phyloP scores from a whole-genome alignment of 2,888 invertebrate genomes.

The Parnassius orleans region DNA sequence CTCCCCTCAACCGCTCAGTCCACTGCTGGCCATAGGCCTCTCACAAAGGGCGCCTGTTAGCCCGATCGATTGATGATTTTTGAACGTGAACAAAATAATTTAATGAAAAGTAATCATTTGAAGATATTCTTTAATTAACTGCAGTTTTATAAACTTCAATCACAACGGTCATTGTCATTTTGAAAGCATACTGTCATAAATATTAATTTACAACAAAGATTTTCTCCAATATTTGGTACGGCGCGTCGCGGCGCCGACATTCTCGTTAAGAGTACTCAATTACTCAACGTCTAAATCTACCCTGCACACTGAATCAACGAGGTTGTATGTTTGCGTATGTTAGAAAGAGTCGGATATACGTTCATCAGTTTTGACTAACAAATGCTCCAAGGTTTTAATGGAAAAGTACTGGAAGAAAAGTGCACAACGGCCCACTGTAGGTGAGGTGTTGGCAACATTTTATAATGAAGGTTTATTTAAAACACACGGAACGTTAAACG shows the following conservation, averaged over 20 bases:
- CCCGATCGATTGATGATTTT: no score
- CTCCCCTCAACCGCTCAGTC: no score
- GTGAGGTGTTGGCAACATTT: slow-evolving; percentile 52
- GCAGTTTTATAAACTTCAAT: background rate
- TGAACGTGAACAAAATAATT: no score
- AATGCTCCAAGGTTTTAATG: slow-evolving; percentile 50
- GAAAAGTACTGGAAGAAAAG: slow-evolving; percentile 70
- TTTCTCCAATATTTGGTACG: slow-evolving; percentile 21
- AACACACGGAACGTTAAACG: slow-evolving; percentile 1
- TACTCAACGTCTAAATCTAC: slow-evolving; percentile 27
- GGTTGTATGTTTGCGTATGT: slow-evolving; percentile 19
- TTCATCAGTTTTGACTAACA: slow-evolving; percentile 40
- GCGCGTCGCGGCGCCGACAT: slow-evolving; percentile 23
- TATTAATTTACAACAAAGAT: slow-evolving; percentile 10
- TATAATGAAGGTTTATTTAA: slow-evolving; percentile 23
- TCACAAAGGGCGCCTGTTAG: no score
- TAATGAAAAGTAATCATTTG: no score
- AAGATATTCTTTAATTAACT: background rate
- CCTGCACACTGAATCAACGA: slow-evolving; percentile 10
- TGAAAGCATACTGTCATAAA: slow-evolving; percentile 19
- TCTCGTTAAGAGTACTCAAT: slow-evolving; percentile 26
- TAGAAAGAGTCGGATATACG: slow-evolving; percentile 43
- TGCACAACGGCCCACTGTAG: slow-evolving; percentile 40
- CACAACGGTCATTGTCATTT: slow-evolving; percentile 11
- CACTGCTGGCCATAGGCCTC: no score